Conservation (phyloP, 2,797 vertebrate genomes). For the Leptatherina wallacei region DNA sequence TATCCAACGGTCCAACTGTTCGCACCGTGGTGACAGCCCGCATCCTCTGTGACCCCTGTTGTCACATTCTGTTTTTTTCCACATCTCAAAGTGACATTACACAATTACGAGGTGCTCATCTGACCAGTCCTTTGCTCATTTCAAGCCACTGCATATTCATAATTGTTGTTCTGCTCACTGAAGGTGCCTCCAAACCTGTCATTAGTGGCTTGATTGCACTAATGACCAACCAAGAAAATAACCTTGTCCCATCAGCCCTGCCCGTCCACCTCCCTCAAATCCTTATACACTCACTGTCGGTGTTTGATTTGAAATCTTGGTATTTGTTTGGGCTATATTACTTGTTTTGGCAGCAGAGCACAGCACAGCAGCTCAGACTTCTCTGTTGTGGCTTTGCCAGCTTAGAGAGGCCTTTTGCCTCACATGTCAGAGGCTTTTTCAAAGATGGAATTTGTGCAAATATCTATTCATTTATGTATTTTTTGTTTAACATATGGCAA, state of each 20-base stretch:
- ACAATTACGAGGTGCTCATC: conserved; percentile 47
- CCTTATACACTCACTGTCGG: conserved; percentile 26
- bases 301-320: conserved; percentile 32
- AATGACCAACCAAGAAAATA: conserved; percentile 52
- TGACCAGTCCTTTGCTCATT: conserved; percentile 43
- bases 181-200: conserved; percentile 52
- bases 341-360: conserved; percentile 27
- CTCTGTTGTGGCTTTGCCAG: conserved; percentile 23
- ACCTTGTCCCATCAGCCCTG: conserved; percentile 14
- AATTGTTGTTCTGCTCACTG: conserved; percentile 54
- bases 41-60: conserved; percentile 32
- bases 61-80: conserved; percentile 15
- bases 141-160: conserved; percentile 51
- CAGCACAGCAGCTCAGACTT: conserved; percentile 23
- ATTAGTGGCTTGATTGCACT: conserved; percentile 65
- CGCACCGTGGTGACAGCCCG: conserved; percentile 13
- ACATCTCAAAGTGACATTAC: conserved; percentile 50
- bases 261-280: conserved; percentile 16
- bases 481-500: neutral
- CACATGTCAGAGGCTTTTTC: conserved; percentile 19
- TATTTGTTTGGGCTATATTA: conserved; percentile 35
- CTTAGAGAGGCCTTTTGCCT: conserved; percentile 23
- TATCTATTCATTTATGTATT: neutral
- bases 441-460: conserved; percentile 10
- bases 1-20: conserved; percentile 41